Percentiles rank a stretch among this genome's conserved stretches.
phyloP scores from a whole-genome alignment of 2,888 invertebrate genomes.

The Empis stercorea region DNA sequence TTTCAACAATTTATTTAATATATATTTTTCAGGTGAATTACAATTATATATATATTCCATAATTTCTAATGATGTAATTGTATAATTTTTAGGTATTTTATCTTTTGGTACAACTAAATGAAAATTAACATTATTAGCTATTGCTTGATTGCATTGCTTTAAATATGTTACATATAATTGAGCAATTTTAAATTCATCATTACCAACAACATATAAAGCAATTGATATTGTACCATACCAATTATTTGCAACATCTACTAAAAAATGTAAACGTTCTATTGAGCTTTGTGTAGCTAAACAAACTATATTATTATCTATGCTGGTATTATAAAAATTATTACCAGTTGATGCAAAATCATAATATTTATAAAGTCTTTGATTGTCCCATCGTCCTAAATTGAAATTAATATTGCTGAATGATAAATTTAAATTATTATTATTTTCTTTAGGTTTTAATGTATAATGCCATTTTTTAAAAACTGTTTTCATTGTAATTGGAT shows the following conservation, averaged over 20 bases:
- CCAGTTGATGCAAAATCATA: conserved; percentile 64
- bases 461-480: too few species aligned
- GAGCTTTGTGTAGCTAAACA: conserved; percentile 79
- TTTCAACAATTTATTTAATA: conserved; percentile 45
- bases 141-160: conserved; percentile 56
- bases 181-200: conserved; percentile 59
- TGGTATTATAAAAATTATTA: conserved; percentile 39
- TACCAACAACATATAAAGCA: conserved; percentile 66
- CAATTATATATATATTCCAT: conserved; percentile 43
- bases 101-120: conserved; percentile 60
- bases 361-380: conserved; percentile 51
- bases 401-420: conserved; percentile 49
- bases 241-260: conserved; percentile 64
- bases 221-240: conserved; percentile 80
- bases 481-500: too few species aligned
- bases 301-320: conserved; percentile 41
- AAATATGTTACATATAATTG: conserved; percentile 64
- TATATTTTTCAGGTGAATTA: conserved; percentile 51
- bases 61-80: conserved; percentile 12
- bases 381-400: conserved; percentile 62
- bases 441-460: neutral
- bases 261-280: conserved; percentile 63
- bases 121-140: conserved; percentile 60
- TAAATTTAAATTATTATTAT: conserved; percentile 9
- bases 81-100: conserved; percentile 30